Percentiles rank a stretch among this genome's conserved stretches.
These are phyloP conservation scores for Parnassius orleans DNA, from an alignment of 2,888 invertebrate species.

Conservation along the genomic window DNA sequence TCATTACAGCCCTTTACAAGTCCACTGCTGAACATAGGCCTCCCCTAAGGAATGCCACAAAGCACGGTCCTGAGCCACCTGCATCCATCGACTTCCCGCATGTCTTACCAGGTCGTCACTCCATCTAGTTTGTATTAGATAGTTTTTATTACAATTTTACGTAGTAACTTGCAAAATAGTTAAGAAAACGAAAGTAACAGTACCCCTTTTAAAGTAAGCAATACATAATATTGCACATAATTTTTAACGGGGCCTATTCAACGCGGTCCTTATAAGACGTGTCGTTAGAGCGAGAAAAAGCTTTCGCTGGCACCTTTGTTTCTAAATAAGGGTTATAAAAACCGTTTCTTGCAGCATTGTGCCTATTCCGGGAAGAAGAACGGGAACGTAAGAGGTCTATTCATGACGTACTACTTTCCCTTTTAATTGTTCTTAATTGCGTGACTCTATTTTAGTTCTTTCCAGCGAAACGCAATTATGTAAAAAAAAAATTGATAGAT, in stretches of 20 bases:
- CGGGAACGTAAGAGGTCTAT: constrained; percentile 8
- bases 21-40: too few relatives aligned
- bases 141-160: too few relatives aligned
- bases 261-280: not conserved
- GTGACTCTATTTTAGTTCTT: not conserved
- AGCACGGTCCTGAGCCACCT: too few relatives aligned
- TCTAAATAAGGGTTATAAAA: constrained; percentile 1
- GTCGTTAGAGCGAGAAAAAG: constrained; percentile 3
- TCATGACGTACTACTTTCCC: constrained; percentile 6
- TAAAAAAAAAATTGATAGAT: too few relatives aligned
- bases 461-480: not conserved
- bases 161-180: too few relatives aligned
- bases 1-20: too few relatives aligned
- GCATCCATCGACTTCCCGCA: too few relatives aligned
- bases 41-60: too few relatives aligned
- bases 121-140: too few relatives aligned
- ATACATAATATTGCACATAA: not conserved
- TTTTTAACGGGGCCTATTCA: not conserved
- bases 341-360: not conserved
- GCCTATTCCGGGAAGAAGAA: constrained; percentile 19
- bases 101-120: too few relatives aligned
- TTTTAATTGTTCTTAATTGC: constrained; percentile 5
- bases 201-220: not conserved
- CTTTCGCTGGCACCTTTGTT: constrained; percentile 3
- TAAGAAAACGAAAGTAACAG: constrained; percentile 15